Evolutionary conservation across 2,113 vertebrate species (phyloP).

Genomic region (Erythrocercus mccallii): DNA sequence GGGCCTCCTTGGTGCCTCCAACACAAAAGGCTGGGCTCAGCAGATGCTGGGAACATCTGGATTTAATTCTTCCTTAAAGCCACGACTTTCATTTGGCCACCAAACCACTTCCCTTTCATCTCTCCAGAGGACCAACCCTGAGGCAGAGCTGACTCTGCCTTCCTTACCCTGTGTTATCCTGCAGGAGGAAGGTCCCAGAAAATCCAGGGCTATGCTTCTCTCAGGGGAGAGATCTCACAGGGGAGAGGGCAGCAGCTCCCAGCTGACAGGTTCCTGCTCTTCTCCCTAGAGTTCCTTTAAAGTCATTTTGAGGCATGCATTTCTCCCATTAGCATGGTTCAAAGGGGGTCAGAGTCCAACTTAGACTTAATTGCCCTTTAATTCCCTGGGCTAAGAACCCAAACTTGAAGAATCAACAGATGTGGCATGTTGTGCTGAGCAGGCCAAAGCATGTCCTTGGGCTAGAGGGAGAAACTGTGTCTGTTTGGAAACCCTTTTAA

Average conservation of each 20-base stretch:
- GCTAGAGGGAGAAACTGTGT: not conserved
- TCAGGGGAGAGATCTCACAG: not conserved
- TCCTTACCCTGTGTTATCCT: not conserved
- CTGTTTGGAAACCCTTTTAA: not conserved
- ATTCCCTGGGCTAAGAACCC: not conserved
- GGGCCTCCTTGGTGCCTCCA: not conserved
- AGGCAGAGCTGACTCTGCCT: slow-evolving; percentile 30
- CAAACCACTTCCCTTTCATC: slow-evolving; percentile 53
- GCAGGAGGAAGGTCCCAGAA: not conserved
- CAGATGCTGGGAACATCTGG: slow-evolving; percentile 53
- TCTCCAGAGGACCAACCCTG: not conserved
- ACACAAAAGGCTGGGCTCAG: slow-evolving; percentile 8
- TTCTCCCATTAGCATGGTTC: not conserved
- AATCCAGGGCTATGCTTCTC: not conserved
- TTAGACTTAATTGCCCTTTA: not conserved
- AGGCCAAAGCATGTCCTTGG: not conserved
- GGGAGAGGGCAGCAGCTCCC: not conserved
- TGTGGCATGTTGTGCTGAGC: rapidly evolving
- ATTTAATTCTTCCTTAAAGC: slow-evolving; percentile 41
- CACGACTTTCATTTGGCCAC: slow-evolving; percentile 23
- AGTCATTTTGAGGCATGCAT: not conserved
- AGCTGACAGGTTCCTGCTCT: not conserved
- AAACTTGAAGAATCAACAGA: not conserved
- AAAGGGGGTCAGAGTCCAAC: not conserved
- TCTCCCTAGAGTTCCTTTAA: not conserved